These are phyloP conservation scores for Bergia sp. DNA, from an alignment of 92 coral and sea anemone species.

Conservation along the genomic window DNA sequence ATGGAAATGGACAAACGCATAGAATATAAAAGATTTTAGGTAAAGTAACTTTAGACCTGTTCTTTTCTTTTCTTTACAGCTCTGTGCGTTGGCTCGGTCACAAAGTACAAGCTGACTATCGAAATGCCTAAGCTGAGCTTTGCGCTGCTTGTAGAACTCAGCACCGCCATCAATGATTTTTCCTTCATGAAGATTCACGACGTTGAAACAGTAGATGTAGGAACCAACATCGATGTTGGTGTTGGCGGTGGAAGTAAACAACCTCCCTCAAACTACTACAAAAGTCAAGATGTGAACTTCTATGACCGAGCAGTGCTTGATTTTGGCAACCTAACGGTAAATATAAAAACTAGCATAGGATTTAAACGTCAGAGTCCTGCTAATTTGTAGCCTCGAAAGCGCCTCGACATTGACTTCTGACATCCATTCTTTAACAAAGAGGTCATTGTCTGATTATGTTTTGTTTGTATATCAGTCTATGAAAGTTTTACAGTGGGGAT, in stretches of 20 bases:
- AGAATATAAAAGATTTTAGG: neutral
- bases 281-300: slow-evolving; percentile 64
- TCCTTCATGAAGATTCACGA: slow-evolving; percentile 74
- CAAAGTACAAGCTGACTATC: slow-evolving; percentile 77
- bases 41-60: neutral
- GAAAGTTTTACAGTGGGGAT: too few species aligned
- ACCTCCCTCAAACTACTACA: slow-evolving; percentile 58
- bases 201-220: slow-evolving; percentile 50
- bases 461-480: too few species aligned
- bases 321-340: slow-evolving; percentile 85
- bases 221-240: slow-evolving; percentile 51
- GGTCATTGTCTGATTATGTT: too few species aligned
- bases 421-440: too few species aligned
- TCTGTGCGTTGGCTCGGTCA: slow-evolving; percentile 61
- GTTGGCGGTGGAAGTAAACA: slow-evolving; percentile 11
- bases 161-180: slow-evolving; percentile 86
- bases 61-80: slow-evolving; percentile 47
- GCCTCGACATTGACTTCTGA: too few species aligned
- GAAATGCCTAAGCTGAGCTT: slow-evolving; percentile 81
- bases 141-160: slow-evolving; percentile 74
- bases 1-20: neutral
- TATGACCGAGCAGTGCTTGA: slow-evolving; percentile 82
- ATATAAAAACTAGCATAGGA: neutral
- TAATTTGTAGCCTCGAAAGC: too few species aligned
- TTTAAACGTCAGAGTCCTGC: too few species aligned